Percentiles rank a stretch among this genome's conserved stretches.
Evolutionary conservation across 2,888 invertebrate genomes (phyloP).

Genomic region (Sisyra terminalis): DNA sequence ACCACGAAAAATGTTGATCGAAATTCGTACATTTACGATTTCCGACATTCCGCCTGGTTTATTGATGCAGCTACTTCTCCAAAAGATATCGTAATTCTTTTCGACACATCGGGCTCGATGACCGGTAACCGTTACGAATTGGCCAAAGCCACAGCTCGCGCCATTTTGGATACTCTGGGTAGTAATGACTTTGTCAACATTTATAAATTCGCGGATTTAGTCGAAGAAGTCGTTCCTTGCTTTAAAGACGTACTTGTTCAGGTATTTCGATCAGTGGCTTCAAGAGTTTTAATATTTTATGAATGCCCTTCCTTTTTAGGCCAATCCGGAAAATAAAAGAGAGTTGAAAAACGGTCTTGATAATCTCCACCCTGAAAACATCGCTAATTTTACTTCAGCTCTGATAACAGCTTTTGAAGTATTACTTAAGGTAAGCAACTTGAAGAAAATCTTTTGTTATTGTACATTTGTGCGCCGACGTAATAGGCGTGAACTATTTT

Average conservation of each 20-base stretch:
- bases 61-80: constrained; percentile 94
- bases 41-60: constrained; percentile 88
- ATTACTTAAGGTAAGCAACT: constrained; percentile 53
- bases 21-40: constrained; percentile 64
- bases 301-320: constrained; percentile 32
- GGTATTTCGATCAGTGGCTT: constrained; percentile 29
- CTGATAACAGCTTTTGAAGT: constrained; percentile 86
- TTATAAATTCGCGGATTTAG: constrained; percentile 71
- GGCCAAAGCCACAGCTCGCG: constrained; percentile 73
- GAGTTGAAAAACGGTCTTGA: constrained; percentile 64
- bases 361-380: constrained; percentile 55
- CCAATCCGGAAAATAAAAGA: constrained; percentile 64
- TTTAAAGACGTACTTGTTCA: constrained; percentile 81
- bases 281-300: background rate
- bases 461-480: no score
- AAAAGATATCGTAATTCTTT: constrained; percentile 87
- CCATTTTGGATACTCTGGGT: constrained; percentile 84
- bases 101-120: constrained; percentile 85
- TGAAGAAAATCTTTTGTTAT: no score
- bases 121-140: constrained; percentile 69
- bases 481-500: no score
- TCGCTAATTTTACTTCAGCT: constrained; percentile 85
- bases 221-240: constrained; percentile 75
- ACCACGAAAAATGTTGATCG: constrained; percentile 38
- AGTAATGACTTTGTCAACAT: constrained; percentile 97